Percentiles rank a stretch among this genome's conserved stretches.
These are phyloP conservation scores for Drosophila affinis DNA, from an alignment of 2,888 invertebrate species.

Conservation along the genomic window DNA sequence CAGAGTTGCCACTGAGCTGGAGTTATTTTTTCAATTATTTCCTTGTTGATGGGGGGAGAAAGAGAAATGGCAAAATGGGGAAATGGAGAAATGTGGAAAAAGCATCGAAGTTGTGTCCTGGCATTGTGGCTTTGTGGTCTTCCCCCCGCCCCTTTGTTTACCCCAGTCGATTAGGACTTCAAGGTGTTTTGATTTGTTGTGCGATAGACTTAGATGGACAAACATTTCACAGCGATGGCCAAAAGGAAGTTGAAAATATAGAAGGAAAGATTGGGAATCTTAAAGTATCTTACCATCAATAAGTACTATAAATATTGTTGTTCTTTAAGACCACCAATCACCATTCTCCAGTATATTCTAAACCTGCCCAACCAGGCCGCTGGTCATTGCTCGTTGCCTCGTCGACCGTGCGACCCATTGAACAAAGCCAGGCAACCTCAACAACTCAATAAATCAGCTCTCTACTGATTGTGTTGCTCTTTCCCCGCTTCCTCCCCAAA, in stretches of 20 bases:
- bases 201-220: constrained; percentile 25
- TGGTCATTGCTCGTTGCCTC: neutral
- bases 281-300: too few species aligned
- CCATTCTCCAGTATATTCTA: neutral
- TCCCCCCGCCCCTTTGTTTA: constrained; percentile 41
- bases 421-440: constrained; percentile 28
- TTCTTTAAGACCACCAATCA: neutral
- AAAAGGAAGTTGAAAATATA: neutral
- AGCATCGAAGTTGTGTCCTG: neutral
- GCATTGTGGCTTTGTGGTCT: constrained; percentile 23
- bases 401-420: constrained; percentile 6
- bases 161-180: constrained; percentile 48
- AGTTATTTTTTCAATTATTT: constrained; percentile 72
- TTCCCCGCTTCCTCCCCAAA: constrained; percentile 15
- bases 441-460: constrained; percentile 67
- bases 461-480: constrained; percentile 30
- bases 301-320: too few species aligned
- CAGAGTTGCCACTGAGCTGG: constrained; percentile 19
- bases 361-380: too few species aligned
- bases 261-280: too few species aligned
- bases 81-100: neutral
- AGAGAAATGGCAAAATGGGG: neutral
- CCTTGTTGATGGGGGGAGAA: constrained; percentile 50
- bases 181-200: constrained; percentile 59
- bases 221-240: constrained; percentile 12